These are phyloP conservation scores for Brachionus plicatilis DNA, from an alignment of 1,140 invertebrate genomes.

Conservation along the genomic window DNA sequence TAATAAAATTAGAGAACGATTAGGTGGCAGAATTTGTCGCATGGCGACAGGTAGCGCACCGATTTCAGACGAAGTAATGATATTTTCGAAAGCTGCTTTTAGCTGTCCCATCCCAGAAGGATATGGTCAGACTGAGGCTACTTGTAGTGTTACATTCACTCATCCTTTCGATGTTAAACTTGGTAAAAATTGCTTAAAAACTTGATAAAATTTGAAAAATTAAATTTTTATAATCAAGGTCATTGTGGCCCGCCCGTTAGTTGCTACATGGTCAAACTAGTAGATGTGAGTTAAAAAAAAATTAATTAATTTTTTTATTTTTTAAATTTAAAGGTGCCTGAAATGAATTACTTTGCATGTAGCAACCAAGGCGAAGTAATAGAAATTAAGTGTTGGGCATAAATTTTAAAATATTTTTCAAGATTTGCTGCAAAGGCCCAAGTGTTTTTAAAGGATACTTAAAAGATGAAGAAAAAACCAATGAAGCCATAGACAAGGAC, in stretches of 20 bases:
- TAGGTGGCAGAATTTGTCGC: constrained; percentile 77
- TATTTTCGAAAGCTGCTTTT: constrained; percentile 82
- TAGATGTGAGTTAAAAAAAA: constrained; percentile 62
- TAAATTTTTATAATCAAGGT: constrained; percentile 60
- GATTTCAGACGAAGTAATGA: constrained; percentile 82
- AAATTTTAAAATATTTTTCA: background rate
- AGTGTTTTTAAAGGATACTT: constrained; percentile 71
- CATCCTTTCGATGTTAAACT: constrained; percentile 73
- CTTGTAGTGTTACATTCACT: constrained; percentile 58
- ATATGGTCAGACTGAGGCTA: constrained; percentile 95
- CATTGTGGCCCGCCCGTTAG: constrained; percentile 88
- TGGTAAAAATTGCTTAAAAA: background rate
- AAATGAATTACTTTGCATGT: constrained; percentile 88
- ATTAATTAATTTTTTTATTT: background rate
- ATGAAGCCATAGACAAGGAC: constrained; percentile 56
- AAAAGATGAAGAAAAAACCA: constrained; percentile 55
- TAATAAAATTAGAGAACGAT: constrained; percentile 75
- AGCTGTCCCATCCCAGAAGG: constrained; percentile 75
- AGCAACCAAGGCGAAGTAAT: constrained; percentile 51
- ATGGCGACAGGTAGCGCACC: constrained; percentile 92
- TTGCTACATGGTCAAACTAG: constrained; percentile 84
- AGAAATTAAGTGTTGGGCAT: background rate
- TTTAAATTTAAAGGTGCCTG: constrained; percentile 62
- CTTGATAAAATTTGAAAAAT: background rate
- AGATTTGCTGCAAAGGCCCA: constrained; percentile 76